phyloP scores from a whole-genome alignment of 2,888 invertebrate species.

The Platycnemis pennipes region DNA sequence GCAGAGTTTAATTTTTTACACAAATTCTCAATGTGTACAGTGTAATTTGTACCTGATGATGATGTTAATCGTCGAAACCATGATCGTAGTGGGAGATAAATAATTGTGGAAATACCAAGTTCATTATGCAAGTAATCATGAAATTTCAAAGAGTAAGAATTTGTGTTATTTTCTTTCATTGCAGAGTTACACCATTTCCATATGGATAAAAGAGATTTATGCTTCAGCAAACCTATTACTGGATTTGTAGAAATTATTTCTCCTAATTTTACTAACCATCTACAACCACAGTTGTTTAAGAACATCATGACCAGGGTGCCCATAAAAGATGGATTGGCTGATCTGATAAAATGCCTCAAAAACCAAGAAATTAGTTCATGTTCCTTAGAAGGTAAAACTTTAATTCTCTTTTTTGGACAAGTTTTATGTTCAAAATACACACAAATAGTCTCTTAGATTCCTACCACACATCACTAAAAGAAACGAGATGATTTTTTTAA shows the following conservation, averaged over 20 bases:
- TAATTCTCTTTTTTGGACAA: not conserved
- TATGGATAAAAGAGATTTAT: not conserved
- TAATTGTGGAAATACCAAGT: too few species aligned
- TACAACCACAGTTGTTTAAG: not conserved
- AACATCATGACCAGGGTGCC: slow-evolving; percentile 53
- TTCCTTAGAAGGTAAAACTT: not conserved
- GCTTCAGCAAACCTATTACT: not conserved
- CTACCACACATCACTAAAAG: too few species aligned
- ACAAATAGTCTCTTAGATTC: too few species aligned
- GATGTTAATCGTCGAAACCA: too few species aligned
- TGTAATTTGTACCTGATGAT: too few species aligned
- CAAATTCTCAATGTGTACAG: too few species aligned
- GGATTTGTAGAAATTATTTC: not conserved
- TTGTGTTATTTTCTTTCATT: not conserved
- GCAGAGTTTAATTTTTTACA: too few species aligned
- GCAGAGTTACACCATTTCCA: not conserved
- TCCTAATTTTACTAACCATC: not conserved
- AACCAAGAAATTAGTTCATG: slow-evolving; percentile 51
- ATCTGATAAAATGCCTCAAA: slow-evolving; percentile 68
- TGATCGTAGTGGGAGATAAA: too few species aligned
- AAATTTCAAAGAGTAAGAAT: not conserved
- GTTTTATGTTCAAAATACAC: too few species aligned
- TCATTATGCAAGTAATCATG: too few species aligned
- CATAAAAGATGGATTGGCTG: slow-evolving; percentile 62
- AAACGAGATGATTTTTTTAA: too few species aligned